Conservation (phyloP, 2,113 vertebrate species). For the Toxotes jaculatrix region DNA sequence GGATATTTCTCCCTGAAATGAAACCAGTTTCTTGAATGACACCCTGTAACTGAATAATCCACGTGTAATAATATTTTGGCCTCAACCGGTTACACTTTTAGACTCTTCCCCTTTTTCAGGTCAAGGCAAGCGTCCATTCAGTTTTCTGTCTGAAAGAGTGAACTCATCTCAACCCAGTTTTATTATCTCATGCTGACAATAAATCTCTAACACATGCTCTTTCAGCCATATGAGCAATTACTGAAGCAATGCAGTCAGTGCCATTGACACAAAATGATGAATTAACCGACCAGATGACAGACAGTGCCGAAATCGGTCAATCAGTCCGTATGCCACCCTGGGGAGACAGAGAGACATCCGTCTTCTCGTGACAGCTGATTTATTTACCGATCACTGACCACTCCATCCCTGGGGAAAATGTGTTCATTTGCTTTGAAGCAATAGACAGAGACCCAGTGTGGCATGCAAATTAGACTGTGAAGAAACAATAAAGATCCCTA, state of each 20-base stretch:
- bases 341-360: constrained; percentile 41
- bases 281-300: constrained; percentile 62
- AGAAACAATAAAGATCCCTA: background rate
- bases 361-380: constrained; percentile 51
- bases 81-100: background rate
- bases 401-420: constrained; percentile 28
- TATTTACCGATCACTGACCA: constrained; percentile 64
- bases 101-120: background rate
- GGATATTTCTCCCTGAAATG: too few species aligned
- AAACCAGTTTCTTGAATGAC: background rate
- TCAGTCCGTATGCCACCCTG: constrained; percentile 49
- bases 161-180: constrained; percentile 26
- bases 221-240: constrained; percentile 53
- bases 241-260: constrained; percentile 15
- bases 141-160: constrained; percentile 7
- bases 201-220: constrained; percentile 17
- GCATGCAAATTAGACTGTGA: constrained; percentile 18
- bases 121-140: background rate
- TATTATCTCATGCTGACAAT: constrained; percentile 9
- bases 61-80: background rate
- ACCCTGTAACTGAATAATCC: background rate
- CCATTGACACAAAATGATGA: constrained; percentile 57
- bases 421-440: constrained; percentile 29
- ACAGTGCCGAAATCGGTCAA: constrained; percentile 51
- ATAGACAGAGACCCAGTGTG: constrained; percentile 1